Conservation (phyloP, 2,888 invertebrate species). For the Leptinotarsa peninsularis region DNA sequence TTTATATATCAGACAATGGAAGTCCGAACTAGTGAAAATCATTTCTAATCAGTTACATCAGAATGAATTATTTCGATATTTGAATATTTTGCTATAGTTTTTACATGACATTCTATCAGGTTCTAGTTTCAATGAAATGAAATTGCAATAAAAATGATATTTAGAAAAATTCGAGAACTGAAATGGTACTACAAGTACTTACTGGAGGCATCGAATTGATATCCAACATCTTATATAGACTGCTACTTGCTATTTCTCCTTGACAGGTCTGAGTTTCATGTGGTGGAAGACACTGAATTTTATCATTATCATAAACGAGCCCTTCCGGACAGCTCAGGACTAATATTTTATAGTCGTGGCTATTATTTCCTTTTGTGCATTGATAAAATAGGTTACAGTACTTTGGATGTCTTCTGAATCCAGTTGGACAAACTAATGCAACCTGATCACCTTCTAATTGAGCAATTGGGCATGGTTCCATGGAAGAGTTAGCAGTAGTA, state of each 20-base stretch:
- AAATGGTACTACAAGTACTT: slow-evolving; percentile 59
- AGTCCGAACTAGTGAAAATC: too few species aligned
- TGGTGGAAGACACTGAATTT: slow-evolving; percentile 79
- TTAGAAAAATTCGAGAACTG: background rate
- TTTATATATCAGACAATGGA: too few species aligned
- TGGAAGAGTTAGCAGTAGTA: slow-evolving; percentile 42
- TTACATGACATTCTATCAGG: background rate
- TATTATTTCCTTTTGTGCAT: slow-evolving; percentile 75
- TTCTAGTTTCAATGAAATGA: background rate
- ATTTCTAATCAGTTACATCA: too few species aligned
- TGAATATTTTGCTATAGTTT: too few species aligned
- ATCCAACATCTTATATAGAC: slow-evolving; percentile 70
- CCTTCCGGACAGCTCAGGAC: slow-evolving; percentile 82
- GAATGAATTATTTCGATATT: too few species aligned
- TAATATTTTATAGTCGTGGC: slow-evolving; percentile 79
- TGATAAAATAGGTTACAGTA: slow-evolving; percentile 88
- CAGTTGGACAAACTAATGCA: slow-evolving; percentile 82
- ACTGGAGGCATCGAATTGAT: slow-evolving; percentile 71
- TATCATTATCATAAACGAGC: slow-evolving; percentile 80
- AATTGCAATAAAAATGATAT: background rate
- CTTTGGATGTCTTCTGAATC: slow-evolving; percentile 85
- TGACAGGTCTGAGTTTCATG: slow-evolving; percentile 71
- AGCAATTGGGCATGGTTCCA: slow-evolving; percentile 66
- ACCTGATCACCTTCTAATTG: slow-evolving; percentile 78
- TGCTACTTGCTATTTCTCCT: slow-evolving; percentile 70